phyloP scores from a whole-genome alignment of 2,888 invertebrate species.

The Dryocosmus kuriphilus region DNA sequence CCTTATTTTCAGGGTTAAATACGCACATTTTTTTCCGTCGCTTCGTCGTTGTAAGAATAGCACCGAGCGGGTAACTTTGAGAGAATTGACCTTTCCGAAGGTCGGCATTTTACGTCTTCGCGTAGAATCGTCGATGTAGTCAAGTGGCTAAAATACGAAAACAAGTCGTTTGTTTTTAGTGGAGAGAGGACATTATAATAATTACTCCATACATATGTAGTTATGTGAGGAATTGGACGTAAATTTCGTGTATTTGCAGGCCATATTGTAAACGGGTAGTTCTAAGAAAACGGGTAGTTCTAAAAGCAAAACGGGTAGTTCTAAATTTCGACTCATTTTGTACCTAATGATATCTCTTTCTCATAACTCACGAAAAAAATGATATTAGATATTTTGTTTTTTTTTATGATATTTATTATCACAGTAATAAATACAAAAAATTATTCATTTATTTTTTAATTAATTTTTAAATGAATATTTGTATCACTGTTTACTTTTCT shows the following conservation, averaged over 20 bases:
- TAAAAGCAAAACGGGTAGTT: too few relatives aligned
- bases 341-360: too few relatives aligned
- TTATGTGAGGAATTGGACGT: not conserved
- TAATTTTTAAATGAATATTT: too few relatives aligned
- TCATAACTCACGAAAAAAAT: too few relatives aligned
- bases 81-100: not conserved
- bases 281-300: too few relatives aligned
- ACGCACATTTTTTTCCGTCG: not conserved
- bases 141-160: constrained; percentile 5
- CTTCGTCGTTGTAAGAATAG: not conserved
- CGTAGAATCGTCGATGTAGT: not conserved
- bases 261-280: too few relatives aligned
- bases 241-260: not conserved
- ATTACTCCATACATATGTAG: constrained; percentile 24
- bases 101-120: constrained; percentile 1
- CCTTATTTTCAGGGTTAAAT: not conserved
- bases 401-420: too few relatives aligned
- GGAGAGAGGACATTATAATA: not conserved
- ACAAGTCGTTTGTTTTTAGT: not conserved
- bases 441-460: too few relatives aligned
- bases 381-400: too few relatives aligned
- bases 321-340: too few relatives aligned
- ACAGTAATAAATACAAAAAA: too few relatives aligned
- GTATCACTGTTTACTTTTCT: too few relatives aligned
- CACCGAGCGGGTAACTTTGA: not conserved